Evolutionary conservation across 2,888 invertebrate species (phyloP), one percentile per base, ranked within the genome.

Genomic region (Trachelus stipa): DNA sequence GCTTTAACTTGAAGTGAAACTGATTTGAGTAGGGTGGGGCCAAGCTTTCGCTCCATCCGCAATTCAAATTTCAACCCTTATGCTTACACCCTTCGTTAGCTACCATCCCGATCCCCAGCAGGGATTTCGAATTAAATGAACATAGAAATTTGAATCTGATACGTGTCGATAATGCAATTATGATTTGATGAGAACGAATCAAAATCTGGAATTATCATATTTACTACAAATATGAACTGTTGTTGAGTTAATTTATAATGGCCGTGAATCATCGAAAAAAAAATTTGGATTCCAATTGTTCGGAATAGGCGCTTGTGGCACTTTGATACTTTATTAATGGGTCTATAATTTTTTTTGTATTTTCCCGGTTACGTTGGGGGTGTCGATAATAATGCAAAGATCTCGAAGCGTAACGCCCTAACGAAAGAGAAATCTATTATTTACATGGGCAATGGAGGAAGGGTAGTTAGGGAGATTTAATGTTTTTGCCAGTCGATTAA

Each of bases 31-130:
- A 82, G 83, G 81, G 79, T 81, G 40, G 75, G 34, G 68, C 76
- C 30, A 77, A 56, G 77, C 74, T 76, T 69, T 75, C 33, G 75
- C 74, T 77, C 78, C 79, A 89, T 89, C 85, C 89, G 86, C 89
- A 89, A 89, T 89, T 88, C 87, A 88, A 78, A 89, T 89, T 87
- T 84, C 84, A 85, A 83, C 86, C 87, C 85, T 88, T 86, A 87
- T 87, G 88, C 86, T 86, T 85, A 83, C 84, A 81, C 79, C 82
- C 79, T 76, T 79, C 82, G 76, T 79, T 74, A 77, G 76, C 80
- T 74, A 76, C 80, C 77, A 34, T 73, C 84, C 23, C 83, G 82
- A 84, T 82, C 83, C 75, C 79, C 79, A 68, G 35, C 68, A 74
- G 79, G 83, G 84, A 84, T 84, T 85, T 81, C 81, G 76, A 86